Evolutionary conservation across 2,113 vertebrate genomes (phyloP).

Genomic region (Scopus umbretta): DNA sequence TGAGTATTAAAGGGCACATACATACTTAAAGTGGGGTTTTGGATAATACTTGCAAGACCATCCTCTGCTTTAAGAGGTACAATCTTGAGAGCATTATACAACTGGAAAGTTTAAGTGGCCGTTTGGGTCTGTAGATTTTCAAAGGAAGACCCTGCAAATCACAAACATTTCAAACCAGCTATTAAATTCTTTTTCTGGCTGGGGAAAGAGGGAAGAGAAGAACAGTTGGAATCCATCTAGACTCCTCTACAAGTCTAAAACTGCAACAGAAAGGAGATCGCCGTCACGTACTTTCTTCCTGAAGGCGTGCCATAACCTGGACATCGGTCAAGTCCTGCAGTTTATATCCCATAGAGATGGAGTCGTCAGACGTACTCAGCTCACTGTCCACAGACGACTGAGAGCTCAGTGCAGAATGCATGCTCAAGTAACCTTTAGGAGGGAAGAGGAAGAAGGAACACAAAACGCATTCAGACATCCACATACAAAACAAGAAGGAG

Average conservation of each 20-base stretch:
- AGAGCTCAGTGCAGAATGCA: constrained; percentile 85
- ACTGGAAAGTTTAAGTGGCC: not conserved
- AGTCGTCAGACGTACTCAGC: constrained; percentile 90
- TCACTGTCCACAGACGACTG: constrained; percentile 92
- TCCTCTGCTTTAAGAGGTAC: not conserved
- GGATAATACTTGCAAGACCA: not conserved
- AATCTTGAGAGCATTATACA: not conserved
- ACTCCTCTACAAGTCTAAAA: not conserved
- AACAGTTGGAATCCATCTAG: not conserved
- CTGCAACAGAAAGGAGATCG: not conserved
- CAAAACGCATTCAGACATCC: not conserved
- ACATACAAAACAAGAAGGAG: not conserved
- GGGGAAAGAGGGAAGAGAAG: not conserved
- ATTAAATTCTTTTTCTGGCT: no score
- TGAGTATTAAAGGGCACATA: no score
- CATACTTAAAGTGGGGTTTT: not conserved
- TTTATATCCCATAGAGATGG: constrained; percentile 93
- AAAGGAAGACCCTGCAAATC: not conserved
- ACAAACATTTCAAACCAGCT: not conserved
- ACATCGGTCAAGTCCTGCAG: constrained; percentile 92
- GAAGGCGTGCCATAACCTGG: constrained; percentile 91
- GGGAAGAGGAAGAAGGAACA: not conserved
- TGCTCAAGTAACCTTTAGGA: constrained; percentile 71
- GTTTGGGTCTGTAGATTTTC: not conserved
- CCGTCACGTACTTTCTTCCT: constrained; percentile 85